Percentiles rank a stretch among this genome's conserved stretches.
These are phyloP conservation scores for Danio choprae DNA, from an alignment of 2,797 vertebrate genomes.

Conservation along the genomic window DNA sequence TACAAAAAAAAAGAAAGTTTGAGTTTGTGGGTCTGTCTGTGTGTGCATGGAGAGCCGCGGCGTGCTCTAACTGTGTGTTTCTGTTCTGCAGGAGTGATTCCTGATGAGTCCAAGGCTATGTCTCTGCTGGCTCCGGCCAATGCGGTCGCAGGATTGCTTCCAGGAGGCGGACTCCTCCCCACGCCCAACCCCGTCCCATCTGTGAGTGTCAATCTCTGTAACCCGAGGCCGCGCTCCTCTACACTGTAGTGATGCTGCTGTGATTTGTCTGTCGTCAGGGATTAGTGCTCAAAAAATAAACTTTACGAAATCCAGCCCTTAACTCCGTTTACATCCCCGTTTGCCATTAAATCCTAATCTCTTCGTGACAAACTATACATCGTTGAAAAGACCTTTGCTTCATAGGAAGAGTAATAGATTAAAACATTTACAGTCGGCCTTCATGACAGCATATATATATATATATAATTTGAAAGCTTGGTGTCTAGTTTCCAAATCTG, in stretches of 20 bases:
- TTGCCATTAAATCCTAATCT: too few species aligned
- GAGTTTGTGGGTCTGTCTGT: conserved; percentile 78
- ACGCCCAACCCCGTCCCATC: conserved; percentile 95
- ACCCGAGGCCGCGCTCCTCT: not conserved
- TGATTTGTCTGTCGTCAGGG: not conserved
- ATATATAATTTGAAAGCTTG: too few species aligned
- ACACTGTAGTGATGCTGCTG: not conserved
- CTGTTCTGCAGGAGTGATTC: conserved; percentile 97
- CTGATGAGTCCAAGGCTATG: conserved; percentile 99
- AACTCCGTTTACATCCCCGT: too few species aligned
- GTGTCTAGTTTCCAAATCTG: too few species aligned
- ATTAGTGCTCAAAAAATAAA: too few species aligned
- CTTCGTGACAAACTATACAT: too few species aligned
- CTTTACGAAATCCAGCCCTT: too few species aligned
- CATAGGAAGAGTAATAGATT: too few species aligned
- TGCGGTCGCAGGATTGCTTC: conserved; percentile 98
- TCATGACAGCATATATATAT: too few species aligned
- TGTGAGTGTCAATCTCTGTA: conserved; percentile 71
- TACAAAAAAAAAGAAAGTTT: conserved; percentile 86
- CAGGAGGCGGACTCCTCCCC: conserved; percentile 96
- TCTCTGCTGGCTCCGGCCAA: conserved; percentile 99
- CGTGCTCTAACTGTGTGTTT: conserved; percentile 64
- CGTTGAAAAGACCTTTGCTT: too few species aligned
- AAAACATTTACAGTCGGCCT: too few species aligned
- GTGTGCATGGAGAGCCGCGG: conserved; percentile 61